Percentiles rank a stretch among this genome's conserved stretches.
Conservation (phyloP, 1,140 invertebrate genomes). For the Brachionus manjavacas region DNA sequence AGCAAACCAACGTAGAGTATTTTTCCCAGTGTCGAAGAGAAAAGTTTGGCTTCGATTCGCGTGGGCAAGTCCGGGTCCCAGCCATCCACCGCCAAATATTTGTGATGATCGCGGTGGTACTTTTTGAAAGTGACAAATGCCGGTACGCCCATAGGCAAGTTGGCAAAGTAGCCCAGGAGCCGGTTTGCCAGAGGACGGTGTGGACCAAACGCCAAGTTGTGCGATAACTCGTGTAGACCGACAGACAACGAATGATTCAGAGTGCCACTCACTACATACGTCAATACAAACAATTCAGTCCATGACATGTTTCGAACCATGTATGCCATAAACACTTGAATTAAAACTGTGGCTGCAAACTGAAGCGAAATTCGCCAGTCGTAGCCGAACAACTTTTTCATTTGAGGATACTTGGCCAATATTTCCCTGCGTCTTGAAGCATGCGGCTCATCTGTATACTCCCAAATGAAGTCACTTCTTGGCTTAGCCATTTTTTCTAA, state of each 20-base stretch:
- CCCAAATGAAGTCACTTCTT: slow-evolving; percentile 66
- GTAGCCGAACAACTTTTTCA: slow-evolving; percentile 55
- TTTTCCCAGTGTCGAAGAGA: slow-evolving; percentile 85
- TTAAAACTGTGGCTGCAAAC: slow-evolving; percentile 47
- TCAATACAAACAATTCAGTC: slow-evolving; percentile 10
- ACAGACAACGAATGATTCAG: slow-evolving; percentile 55
- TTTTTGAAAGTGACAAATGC: slow-evolving; percentile 57
- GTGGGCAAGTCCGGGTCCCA: slow-evolving; percentile 94
- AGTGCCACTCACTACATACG: slow-evolving; percentile 52
- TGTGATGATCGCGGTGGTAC: slow-evolving; percentile 57
- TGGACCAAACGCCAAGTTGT: slow-evolving; percentile 57
- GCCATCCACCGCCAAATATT: slow-evolving; percentile 87
- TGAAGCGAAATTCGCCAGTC: slow-evolving; percentile 51
- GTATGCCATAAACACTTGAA: slow-evolving; percentile 48
- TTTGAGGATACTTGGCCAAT: slow-evolving; percentile 60
- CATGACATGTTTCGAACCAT: slow-evolving; percentile 21
- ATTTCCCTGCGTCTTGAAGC: slow-evolving; percentile 86
- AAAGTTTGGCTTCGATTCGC: slow-evolving; percentile 81
- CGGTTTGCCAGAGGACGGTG: slow-evolving; percentile 49
- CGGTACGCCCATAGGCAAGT: slow-evolving; percentile 54
- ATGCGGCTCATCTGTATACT: slow-evolving; percentile 95
- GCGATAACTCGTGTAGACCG: slow-evolving; percentile 55
- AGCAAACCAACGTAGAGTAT: slow-evolving; percentile 85
- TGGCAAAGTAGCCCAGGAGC: slow-evolving; percentile 53
- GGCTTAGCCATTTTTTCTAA: neutral